Evolutionary conservation across 2,113 vertebrate genomes (phyloP), one percentile per base, ranked within the genome.

Genomic region (Paralichthys olivaceus): DNA sequence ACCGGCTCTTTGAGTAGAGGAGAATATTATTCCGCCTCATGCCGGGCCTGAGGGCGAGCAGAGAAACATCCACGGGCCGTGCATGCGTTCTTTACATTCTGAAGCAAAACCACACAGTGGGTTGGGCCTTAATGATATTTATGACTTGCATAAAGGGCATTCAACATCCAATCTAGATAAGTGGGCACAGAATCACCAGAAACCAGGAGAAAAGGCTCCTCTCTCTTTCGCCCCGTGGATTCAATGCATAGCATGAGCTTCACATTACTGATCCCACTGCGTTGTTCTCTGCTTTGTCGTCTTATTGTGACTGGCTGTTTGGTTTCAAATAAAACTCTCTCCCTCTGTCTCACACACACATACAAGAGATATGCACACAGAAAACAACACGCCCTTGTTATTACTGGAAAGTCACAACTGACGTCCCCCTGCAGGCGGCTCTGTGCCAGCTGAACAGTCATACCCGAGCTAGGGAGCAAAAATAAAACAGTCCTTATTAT

Each of bases 361-460:
- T 25, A 70, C 72, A 69, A 34, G 55, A 86, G 70, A 90, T 78
- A 82, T 69, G 72, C 77, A 69, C 74, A 77, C 72, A 86, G 73
- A 91, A 84, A 92, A 87, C 84, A 90, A 88, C 87, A 86, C 84
- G 69, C 79, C 88, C 89, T 86, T 91, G 81, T 90, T 90, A 80
- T 90, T 87, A 86, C 85, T 90, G 89, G 86, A 90, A 89, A 91
- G 89, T 80, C 83, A 84, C 90, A 89, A 88, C 89, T 84, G 88
- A 83, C 87, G 83, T 78, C 84, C 80, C 85, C 76, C 75, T 71
- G 68, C 68, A 85, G 84, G 80, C 76, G 25, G 83, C 75, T 65
- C 12, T 82, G 81, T 75, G 78, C 85, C 89, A 88, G 81, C 56
- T 40, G 47, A 89, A 77, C 70, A 60, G 83, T 63, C 87, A 54